These are phyloP conservation scores for Cygnus buccinator DNA, from an alignment of 2,113 vertebrate species.

Conservation along the genomic window DNA sequence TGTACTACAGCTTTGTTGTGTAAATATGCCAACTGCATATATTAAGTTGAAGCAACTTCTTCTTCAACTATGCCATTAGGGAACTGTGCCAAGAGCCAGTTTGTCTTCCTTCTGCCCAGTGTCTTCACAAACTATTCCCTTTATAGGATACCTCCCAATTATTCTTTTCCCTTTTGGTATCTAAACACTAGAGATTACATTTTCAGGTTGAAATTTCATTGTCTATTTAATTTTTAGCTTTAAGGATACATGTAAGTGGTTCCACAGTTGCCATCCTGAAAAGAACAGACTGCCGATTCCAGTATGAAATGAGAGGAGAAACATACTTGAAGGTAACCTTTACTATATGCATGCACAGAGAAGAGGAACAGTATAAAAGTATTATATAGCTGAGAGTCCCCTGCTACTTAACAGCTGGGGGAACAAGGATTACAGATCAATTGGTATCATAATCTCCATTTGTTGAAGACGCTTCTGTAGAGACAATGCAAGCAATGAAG, in stretches of 20 bases:
- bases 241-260: constrained; percentile 90
- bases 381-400: background rate
- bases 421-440: background rate
- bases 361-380: background rate
- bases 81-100: background rate
- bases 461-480: background rate
- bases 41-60: constrained; percentile 25
- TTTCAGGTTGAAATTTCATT: background rate
- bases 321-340: constrained; percentile 91
- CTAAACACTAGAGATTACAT: background rate
- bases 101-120: background rate
- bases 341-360: background rate
- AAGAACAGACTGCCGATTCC: constrained; percentile 91
- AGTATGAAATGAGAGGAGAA: constrained; percentile 91
- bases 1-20: background rate
- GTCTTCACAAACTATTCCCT: background rate
- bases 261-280: constrained; percentile 92
- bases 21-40: background rate
- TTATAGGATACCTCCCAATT: background rate
- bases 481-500: background rate
- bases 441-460: background rate
- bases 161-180: background rate
- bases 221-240: constrained; percentile 64
- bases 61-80: background rate
- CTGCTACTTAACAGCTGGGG: background rate